Base-by-base conservation (phyloP, 2,113 vertebrate genomes). In the Perca flavescens region DNA sequence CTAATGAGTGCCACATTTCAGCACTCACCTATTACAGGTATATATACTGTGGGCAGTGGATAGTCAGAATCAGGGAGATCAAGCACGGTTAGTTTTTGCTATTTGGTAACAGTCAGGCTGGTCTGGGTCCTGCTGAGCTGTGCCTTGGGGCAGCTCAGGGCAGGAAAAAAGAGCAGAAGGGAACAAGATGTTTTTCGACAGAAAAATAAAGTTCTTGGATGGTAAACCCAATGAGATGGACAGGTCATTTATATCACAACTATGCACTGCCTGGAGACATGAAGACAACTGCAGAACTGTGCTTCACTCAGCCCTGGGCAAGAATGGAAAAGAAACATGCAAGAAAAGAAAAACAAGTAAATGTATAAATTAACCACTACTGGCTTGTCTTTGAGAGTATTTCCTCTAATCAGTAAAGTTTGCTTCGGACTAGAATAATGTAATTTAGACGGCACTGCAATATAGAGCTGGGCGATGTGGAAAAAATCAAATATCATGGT, bases 121-220 rank as follows among this genome's bases (percentile, higher is more conserved):
- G 40, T 60, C 52, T 57, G 4, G 19, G 15, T 22, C 52, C 43
- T 34, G 73, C 65, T 65, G 81, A 81, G 53, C 43, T 25, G 28
- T 4, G 76, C 86, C 88, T 76, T 34, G 0, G 69, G 88, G 71
- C 69, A n/a, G 79, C 83, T 83, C 46, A 8, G 61, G 60, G 74
- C 74, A 36, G 14, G 40, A 79, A 63, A 34, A 74, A 31, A 80
- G 70, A 84, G 65, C 15, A 82, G 36, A 8, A 65, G 46, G n/a
- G 61, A 74, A 40, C 52, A n/a, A 79, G 67, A 71, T 81, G 71
- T 80, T 72, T 87, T 62, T 68, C 3, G 52, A 80, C 28, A 36
- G 36, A 60, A 40, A 79, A 50, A 85, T 14, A 22, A 9, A 43
- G 17, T 13, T 54, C n/a, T 2, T 54, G 46, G 0, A 17, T 19